phyloP scores from a whole-genome alignment of 2,113 vertebrate species.

The Perccottus glenii region DNA sequence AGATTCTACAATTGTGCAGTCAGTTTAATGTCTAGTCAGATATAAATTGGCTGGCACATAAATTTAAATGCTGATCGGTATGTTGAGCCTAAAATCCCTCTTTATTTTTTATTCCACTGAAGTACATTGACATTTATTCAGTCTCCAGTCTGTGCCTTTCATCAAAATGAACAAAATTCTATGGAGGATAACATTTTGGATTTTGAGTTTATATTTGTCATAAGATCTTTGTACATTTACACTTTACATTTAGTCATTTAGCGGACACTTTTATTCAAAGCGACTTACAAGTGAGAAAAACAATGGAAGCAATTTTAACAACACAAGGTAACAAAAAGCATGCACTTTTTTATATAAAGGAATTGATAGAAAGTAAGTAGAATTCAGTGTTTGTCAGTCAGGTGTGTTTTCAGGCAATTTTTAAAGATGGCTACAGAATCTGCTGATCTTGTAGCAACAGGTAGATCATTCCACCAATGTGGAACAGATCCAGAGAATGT shows the following conservation, averaged over 20 bases:
- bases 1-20: conserved; percentile 34
- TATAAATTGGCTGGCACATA: conserved; percentile 38
- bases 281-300: too few relatives aligned
- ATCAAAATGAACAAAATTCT: conserved; percentile 4
- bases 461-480: too few relatives aligned
- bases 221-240: neutral
- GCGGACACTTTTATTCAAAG: too few relatives aligned
- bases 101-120: conserved; percentile 27
- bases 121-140: conserved; percentile 13
- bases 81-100: conserved; percentile 14
- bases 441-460: too few relatives aligned
- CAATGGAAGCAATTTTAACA: too few relatives aligned
- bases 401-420: too few relatives aligned
- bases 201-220: neutral
- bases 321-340: too few relatives aligned
- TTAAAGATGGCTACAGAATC: too few relatives aligned
- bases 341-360: too few relatives aligned
- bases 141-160: neutral
- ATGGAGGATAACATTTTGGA: neutral
- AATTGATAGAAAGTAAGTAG: too few relatives aligned
- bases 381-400: too few relatives aligned
- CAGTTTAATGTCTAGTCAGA: conserved; percentile 33
- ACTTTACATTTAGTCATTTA: neutral
- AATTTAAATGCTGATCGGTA: conserved; percentile 38
- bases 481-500: too few relatives aligned